A percentile compares a stretch with the other conserved stretches of the same genome.
phyloP scores from a whole-genome alignment of 2,888 invertebrate species.

The Hydraecia micacea region DNA sequence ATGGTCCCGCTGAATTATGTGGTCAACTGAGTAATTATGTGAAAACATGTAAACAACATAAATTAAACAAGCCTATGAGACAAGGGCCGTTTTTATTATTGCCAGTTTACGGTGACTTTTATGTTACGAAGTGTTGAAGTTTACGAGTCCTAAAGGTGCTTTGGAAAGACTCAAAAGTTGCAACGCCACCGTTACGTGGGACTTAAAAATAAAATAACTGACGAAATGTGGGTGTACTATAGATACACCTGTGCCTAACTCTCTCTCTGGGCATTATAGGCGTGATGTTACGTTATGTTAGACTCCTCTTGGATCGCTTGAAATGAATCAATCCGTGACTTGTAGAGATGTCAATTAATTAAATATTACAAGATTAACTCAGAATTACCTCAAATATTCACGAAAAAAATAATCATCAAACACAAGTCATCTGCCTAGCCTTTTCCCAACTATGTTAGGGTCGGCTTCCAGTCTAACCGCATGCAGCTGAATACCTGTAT shows the following conservation, averaged over 20 bases:
- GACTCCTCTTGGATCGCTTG: not conserved
- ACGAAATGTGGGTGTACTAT: not conserved
- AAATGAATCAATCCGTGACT: not conserved
- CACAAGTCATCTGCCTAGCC: too few species aligned
- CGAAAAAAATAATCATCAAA: slow-evolving; percentile 9
- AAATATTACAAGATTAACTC: not conserved
- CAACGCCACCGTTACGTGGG: not conserved
- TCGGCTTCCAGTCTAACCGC: too few species aligned
- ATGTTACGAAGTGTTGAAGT: slow-evolving; percentile 12
- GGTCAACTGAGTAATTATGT: slow-evolving; percentile 56
- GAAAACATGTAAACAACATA: slow-evolving; percentile 61
- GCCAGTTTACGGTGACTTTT: slow-evolving; percentile 27
- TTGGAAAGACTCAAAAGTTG: not conserved
- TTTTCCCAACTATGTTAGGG: too few species aligned
- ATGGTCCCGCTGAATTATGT: slow-evolving; percentile 61
- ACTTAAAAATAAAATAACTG: not conserved
- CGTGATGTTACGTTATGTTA: too few species aligned
- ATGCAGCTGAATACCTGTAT: too few species aligned
- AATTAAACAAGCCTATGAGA: slow-evolving; percentile 36
- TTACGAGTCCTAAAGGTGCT: not conserved
- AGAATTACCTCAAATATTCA: not conserved
- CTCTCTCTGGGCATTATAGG: too few species aligned
- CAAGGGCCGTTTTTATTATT: slow-evolving; percentile 46
- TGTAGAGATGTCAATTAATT: too few species aligned
- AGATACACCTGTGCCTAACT: too few species aligned